phyloP scores from a whole-genome alignment of 1,140 invertebrate species.

The Zaprionus capensis region DNA sequence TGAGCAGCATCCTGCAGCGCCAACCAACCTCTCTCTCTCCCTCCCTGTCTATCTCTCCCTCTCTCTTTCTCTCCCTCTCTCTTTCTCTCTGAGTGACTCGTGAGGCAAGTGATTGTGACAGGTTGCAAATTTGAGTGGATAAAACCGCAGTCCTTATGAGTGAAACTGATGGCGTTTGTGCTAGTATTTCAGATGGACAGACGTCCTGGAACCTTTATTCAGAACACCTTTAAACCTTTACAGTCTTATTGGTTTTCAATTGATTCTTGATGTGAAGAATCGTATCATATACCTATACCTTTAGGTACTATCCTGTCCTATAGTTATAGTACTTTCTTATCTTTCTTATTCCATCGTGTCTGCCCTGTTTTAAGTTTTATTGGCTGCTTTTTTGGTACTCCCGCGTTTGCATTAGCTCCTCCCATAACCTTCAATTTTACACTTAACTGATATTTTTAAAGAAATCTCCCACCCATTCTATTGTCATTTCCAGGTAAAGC shows the following conservation, averaged over 20 bases:
- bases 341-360: no score
- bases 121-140: slow-evolving; percentile 41
- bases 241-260: background rate
- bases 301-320: no score
- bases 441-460: background rate
- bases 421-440: background rate
- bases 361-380: no score
- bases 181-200: background rate
- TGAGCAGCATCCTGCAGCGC: slow-evolving; percentile 2
- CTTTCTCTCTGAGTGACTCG: slow-evolving; percentile 22
- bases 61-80: background rate
- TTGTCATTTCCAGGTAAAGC: slow-evolving; percentile 9
- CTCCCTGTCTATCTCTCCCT: background rate
- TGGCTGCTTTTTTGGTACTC: background rate
- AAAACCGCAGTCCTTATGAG: slow-evolving; percentile 30
- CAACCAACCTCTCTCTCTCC: background rate
- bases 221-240: background rate
- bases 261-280: no score
- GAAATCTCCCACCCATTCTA: background rate
- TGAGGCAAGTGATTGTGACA: slow-evolving; percentile 47
- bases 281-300: no score
- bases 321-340: no score
- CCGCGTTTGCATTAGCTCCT: background rate
- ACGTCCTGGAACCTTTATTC: background rate
- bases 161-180: slow-evolving; percentile 12